phyloP scores from a whole-genome alignment of 2,113 vertebrate genomes.

The Alces alces region DNA sequence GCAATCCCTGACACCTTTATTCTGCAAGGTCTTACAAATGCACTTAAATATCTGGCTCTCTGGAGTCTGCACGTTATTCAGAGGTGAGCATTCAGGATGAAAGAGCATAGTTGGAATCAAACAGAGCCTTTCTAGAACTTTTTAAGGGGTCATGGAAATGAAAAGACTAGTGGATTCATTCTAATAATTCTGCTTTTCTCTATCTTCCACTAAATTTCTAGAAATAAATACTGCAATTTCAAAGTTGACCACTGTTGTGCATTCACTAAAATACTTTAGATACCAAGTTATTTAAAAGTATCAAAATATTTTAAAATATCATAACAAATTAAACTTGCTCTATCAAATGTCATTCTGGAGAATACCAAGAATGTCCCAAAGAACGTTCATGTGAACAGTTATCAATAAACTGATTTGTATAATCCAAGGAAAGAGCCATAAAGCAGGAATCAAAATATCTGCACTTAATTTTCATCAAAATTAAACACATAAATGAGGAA shows the following conservation, averaged over 20 bases:
- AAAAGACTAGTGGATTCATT: constrained; percentile 19
- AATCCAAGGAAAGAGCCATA: neutral
- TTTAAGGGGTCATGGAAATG: constrained; percentile 28
- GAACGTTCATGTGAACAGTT: neutral
- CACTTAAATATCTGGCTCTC: constrained; percentile 41
- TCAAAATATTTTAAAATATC: neutral
- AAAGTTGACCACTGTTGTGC: neutral
- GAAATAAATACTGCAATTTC: constrained; percentile 3
- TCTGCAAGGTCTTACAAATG: constrained; percentile 26
- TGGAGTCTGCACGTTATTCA: constrained; percentile 7
- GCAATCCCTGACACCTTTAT: constrained; percentile 18
- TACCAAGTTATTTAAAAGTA: neutral
- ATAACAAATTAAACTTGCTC: neutral
- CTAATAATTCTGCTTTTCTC: constrained; percentile 12
- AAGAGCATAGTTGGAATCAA: constrained; percentile 40
- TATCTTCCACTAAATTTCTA: neutral
- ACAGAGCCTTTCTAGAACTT: neutral
- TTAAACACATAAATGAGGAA: neutral
- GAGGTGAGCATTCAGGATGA: constrained; percentile 21
- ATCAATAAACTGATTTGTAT: neutral
- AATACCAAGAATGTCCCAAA: neutral
- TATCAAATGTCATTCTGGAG: neutral
- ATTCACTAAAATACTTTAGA: constrained; percentile 4
- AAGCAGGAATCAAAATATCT: neutral
- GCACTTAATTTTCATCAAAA: neutral